A percentile compares a stretch with the other conserved stretches of the same genome.
Conservation (phyloP, 2,113 vertebrate genomes). For the Eretmochelys imbricata region DNA sequence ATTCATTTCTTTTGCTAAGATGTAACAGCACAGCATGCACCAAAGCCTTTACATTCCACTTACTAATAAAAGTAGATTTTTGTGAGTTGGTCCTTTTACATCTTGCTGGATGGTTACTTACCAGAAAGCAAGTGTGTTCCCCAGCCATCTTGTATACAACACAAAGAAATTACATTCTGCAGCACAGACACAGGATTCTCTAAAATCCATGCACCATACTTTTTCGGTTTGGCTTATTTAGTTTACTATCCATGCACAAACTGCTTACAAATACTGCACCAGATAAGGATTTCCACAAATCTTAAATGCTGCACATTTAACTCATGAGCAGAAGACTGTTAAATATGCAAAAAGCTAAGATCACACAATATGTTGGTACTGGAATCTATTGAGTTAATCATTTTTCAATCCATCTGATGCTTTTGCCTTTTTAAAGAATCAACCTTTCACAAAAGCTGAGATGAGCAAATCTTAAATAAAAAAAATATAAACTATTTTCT, state of each 20-base stretch:
- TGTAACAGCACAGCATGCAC: not conserved
- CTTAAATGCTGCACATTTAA: not conserved
- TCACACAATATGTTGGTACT: not conserved
- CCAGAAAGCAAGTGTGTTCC: not conserved
- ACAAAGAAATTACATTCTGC: conserved; percentile 27
- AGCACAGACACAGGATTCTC: conserved; percentile 36
- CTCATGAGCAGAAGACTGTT: not conserved
- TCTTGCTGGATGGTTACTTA: conserved; percentile 6
- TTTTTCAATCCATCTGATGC: conserved; percentile 12
- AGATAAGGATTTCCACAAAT: conserved; percentile 17
- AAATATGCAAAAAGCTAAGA: conserved; percentile 15
- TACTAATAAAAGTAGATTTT: conserved; percentile 2
- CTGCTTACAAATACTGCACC: conserved; percentile 36
- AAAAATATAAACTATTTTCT: conserved; percentile 12
- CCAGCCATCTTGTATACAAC: conserved; percentile 14
- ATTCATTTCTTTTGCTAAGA: conserved; percentile 12
- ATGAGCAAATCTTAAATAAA: conserved; percentile 14
- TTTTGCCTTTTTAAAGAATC: not conserved
- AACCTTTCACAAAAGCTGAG: not conserved
- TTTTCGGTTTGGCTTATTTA: conserved; percentile 7
- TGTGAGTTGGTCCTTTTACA: conserved; percentile 58
- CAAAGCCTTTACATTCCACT: not conserved
- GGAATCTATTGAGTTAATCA: conserved; percentile 7
- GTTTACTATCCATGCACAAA: conserved; percentile 30
- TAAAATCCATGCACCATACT: conserved; percentile 6